phyloP scores from a whole-genome alignment of 2,888 invertebrate genomes.

The Agrochola macilenta region DNA sequence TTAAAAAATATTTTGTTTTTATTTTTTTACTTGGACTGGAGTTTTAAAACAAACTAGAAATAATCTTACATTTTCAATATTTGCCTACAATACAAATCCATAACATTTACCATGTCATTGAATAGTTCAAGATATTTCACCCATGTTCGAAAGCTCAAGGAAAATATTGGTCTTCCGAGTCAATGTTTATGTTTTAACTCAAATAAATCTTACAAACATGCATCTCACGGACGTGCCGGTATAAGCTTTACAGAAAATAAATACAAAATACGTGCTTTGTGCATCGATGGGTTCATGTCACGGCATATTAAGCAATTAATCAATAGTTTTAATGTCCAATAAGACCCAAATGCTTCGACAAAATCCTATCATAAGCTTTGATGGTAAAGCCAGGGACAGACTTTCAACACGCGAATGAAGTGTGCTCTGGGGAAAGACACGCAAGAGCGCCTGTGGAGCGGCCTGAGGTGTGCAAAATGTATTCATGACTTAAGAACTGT shows the following conservation, averaged over 20 bases:
- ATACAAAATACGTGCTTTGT: not conserved
- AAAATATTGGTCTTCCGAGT: conserved; percentile 39
- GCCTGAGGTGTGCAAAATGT: not conserved
- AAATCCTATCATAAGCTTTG: not conserved
- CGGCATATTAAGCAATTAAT: not conserved
- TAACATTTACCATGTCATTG: conserved; percentile 7
- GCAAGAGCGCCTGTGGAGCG: not conserved
- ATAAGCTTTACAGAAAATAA: conserved; percentile 8
- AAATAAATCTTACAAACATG: conserved; percentile 38
- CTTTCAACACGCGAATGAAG: not conserved
- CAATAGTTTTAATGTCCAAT: not conserved
- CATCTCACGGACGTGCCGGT: conserved; percentile 1
- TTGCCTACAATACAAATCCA: not conserved
- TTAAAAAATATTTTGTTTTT: too few relatives aligned
- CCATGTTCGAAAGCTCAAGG: conserved; percentile 25
- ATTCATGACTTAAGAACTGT: conserved; percentile 13
- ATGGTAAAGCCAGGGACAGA: not conserved
- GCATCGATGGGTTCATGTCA: not conserved
- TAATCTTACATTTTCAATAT: conserved; percentile 15
- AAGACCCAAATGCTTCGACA: not conserved
- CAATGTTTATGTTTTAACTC: conserved; percentile 44
- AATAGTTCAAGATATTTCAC: conserved; percentile 8
- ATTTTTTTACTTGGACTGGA: not conserved
- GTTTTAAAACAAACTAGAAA: not conserved
- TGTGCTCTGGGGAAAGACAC: not conserved